Percentiles rank a stretch among this genome's conserved stretches.
These are phyloP conservation scores for Melanaphis sacchari DNA, from an alignment of 1,140 invertebrate genomes.

Conservation along the genomic window DNA sequence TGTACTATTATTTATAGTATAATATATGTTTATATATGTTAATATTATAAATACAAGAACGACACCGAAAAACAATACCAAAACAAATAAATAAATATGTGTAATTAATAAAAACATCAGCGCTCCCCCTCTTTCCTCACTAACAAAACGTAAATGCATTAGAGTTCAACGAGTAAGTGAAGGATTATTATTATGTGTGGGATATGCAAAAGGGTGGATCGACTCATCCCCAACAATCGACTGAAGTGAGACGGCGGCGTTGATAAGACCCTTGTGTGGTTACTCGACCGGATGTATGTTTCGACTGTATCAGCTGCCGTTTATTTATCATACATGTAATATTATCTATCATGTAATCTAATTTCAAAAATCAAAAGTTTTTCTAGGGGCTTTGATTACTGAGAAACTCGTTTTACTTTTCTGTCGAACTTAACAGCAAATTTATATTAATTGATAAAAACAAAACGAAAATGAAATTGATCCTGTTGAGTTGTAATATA, in stretches of 20 bases:
- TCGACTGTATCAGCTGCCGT: conserved; percentile 24
- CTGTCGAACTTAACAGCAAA: not conserved
- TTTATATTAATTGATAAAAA: not conserved
- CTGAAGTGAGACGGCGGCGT: not conserved
- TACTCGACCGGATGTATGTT: not conserved
- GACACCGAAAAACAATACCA: not conserved
- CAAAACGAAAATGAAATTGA: not conserved
- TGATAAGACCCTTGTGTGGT: not conserved
- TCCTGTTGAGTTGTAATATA: not conserved
- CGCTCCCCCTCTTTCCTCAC: not conserved
- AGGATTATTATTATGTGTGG: conserved; percentile 10
- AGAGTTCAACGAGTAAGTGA: conserved; percentile 2
- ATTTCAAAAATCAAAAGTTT: not conserved
- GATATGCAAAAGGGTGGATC: conserved; percentile 25
- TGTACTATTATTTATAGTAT: not conserved
- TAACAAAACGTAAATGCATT: not conserved
- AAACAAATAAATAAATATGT: not conserved
- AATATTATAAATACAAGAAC: not conserved
- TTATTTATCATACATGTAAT: not conserved
- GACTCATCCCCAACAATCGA: conserved; percentile 16
- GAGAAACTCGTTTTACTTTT: not conserved
- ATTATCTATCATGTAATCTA: not conserved
- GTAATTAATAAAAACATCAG: conserved; percentile 13
- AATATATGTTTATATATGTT: not conserved
- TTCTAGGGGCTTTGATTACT: not conserved